Percentiles rank a stretch among this genome's conserved stretches.
Evolutionary conservation across 2,113 vertebrate genomes (phyloP).

Genomic region (Nettapus auritus): DNA sequence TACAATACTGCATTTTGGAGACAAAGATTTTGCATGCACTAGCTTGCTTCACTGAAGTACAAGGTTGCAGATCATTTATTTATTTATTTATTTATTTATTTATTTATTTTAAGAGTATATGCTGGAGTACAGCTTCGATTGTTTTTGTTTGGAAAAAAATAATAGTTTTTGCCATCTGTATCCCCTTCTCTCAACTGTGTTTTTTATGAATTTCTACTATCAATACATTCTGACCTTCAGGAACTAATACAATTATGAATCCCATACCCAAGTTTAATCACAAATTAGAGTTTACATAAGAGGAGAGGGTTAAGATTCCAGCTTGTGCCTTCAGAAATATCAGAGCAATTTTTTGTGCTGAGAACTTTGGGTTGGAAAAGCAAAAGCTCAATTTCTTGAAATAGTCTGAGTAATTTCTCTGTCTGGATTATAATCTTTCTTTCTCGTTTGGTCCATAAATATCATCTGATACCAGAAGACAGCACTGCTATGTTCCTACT

Average conservation of each 20-base stretch:
- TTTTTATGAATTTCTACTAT: neutral
- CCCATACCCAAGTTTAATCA: neutral
- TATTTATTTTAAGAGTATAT: neutral
- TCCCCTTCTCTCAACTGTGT: neutral
- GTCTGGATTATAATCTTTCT: neutral
- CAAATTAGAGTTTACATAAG: neutral
- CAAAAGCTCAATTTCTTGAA: neutral
- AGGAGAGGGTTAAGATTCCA: neutral
- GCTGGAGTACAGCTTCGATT: neutral
- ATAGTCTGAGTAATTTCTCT: neutral
- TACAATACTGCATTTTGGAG: neutral
- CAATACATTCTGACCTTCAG: neutral
- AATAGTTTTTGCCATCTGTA: neutral
- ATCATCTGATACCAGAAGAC: neutral
- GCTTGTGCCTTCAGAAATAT: neutral
- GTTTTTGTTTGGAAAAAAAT: neutral
- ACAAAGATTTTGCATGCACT: neutral
- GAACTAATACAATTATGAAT: neutral
- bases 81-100: neutral
- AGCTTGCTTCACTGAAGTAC: neutral
- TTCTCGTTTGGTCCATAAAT: neutral
- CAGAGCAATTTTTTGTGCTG: neutral
- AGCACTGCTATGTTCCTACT: neutral
- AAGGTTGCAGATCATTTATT: neutral
- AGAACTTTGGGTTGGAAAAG: neutral